phyloP scores from a whole-genome alignment of 2,797 vertebrate species.

The Enteromius thamalakanensis region DNA sequence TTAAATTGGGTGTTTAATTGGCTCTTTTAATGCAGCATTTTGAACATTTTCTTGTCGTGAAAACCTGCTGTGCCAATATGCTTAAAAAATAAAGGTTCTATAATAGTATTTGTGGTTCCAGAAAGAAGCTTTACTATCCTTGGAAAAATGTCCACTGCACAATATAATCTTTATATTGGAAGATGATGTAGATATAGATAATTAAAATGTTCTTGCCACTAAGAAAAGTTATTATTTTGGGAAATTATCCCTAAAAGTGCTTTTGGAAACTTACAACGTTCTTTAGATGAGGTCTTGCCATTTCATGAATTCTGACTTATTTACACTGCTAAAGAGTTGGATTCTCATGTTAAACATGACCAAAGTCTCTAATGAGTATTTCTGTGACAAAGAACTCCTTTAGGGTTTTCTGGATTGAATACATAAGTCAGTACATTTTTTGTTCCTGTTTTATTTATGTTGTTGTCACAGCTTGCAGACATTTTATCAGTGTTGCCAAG shows the following conservation, averaged over 20 bases:
- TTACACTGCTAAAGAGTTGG: too few species aligned
- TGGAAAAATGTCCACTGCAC: background rate
- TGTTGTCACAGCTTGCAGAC: too few species aligned
- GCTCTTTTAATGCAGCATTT: background rate
- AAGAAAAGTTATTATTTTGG: background rate
- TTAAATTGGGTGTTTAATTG: background rate
- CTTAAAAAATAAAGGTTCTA: background rate
- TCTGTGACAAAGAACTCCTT: too few species aligned
- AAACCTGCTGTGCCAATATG: background rate
- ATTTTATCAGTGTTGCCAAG: too few species aligned
- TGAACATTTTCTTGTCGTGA: background rate
- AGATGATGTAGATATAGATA: background rate
- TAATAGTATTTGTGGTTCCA: background rate
- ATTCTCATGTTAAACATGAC: too few species aligned
- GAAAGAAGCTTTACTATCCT: background rate
- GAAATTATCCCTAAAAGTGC: background rate
- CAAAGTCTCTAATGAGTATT: too few species aligned
- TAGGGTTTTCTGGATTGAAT: too few species aligned
- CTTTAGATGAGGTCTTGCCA: background rate
- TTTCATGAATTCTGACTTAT: too few species aligned
- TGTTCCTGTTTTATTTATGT: too few species aligned
- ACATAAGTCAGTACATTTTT: too few species aligned
- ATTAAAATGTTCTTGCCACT: background rate
- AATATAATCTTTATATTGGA: background rate
- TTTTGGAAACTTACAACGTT: background rate